phyloP scores from a whole-genome alignment of 2,113 vertebrate species.

The Pseudolaguvia tuberculata region DNA sequence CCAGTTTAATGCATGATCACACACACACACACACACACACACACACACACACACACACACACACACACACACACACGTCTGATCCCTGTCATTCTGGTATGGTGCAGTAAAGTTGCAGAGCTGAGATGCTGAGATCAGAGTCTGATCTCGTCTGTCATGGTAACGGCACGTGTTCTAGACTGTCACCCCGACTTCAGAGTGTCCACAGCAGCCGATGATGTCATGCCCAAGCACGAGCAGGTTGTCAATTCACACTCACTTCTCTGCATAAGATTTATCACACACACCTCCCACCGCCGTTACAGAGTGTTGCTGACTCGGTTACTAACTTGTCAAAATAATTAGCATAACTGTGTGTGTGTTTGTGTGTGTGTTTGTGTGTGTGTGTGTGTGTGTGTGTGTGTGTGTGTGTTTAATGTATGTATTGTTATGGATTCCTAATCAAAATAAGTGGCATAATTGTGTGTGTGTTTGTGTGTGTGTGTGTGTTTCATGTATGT shows the following conservation, averaged over 20 bases:
- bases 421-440: no score
- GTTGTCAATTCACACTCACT: slow-evolving; percentile 75
- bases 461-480: neutral
- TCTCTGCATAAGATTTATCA: slow-evolving; percentile 73
- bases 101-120: slow-evolving; percentile 7
- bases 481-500: no score
- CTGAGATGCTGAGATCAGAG: no score
- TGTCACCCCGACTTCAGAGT: slow-evolving; percentile 38
- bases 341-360: no score
- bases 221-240: slow-evolving; percentile 62
- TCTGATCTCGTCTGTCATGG: slow-evolving; percentile 15
- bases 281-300: slow-evolving; percentile 71
- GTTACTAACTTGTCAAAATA: slow-evolving; percentile 67
- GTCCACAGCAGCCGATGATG: slow-evolving; percentile 59
- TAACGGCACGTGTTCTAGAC: slow-evolving; percentile 23
- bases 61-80: slow-evolving; percentile 6
- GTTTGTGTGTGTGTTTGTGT: no score
- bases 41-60: no score
- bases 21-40: no score
- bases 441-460: no score
- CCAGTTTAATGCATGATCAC: no score
- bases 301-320: slow-evolving; percentile 71
- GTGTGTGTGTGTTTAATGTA: slow-evolving; percentile 38
- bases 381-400: slow-evolving; percentile 52
- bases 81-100: neutral